Evolutionary conservation across 2,797 vertebrate species (phyloP).

Genomic region (Megaceryle alcyon): DNA sequence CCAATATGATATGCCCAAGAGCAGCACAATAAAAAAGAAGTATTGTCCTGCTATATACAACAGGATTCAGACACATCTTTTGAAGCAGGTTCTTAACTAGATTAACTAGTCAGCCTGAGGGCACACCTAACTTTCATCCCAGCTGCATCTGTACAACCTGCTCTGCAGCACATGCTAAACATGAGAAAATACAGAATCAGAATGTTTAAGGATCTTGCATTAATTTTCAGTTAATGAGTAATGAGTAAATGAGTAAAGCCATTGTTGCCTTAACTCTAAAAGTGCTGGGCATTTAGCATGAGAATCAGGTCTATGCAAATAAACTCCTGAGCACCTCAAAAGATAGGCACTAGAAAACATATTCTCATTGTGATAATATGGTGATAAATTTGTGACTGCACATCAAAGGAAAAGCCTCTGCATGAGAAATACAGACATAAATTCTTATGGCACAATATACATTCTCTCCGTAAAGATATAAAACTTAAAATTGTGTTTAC

Average conservation of each 20-base stretch:
- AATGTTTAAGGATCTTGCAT: not conserved
- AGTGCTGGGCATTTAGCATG: not conserved
- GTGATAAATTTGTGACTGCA: not conserved
- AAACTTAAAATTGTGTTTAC: not conserved
- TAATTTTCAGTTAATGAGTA: not conserved
- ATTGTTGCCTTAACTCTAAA: not conserved
- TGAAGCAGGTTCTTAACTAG: constrained; percentile 35
- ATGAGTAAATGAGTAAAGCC: not conserved
- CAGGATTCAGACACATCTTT: not conserved
- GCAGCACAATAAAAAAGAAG: constrained; percentile 16
- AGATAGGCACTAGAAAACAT: not conserved
- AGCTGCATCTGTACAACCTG: not conserved
- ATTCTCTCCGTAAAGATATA: not conserved
- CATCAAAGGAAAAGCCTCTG: not conserved
- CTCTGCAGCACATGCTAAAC: not conserved
- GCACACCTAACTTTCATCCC: constrained; percentile 15
- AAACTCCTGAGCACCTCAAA: not conserved
- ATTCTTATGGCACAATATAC: not conserved
- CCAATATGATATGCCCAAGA: not conserved
- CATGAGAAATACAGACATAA: not conserved
- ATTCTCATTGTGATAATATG: not conserved
- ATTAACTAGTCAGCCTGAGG: constrained; percentile 44
- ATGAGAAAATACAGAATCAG: constrained; percentile 11
- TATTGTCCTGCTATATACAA: constrained; percentile 4
- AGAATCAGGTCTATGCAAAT: not conserved